These are phyloP conservation scores for Felis chaus DNA, from an alignment of 2,113 vertebrate genomes.

Conservation along the genomic window DNA sequence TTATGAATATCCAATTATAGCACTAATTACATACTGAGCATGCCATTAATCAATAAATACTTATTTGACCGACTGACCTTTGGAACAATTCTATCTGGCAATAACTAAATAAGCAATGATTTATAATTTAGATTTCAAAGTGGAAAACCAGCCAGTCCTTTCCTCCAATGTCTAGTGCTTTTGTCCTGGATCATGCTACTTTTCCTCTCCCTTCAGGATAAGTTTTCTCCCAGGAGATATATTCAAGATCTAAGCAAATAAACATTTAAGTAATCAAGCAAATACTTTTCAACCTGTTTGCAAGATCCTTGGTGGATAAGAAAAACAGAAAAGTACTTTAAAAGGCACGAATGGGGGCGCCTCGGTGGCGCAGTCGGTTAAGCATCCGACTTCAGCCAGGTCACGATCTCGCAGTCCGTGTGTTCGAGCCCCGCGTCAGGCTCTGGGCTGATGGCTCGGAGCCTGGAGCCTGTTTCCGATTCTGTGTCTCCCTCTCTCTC, in stretches of 20 bases:
- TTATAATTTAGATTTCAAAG: conserved; percentile 52
- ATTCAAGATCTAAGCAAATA: conserved; percentile 36
- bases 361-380: too few species aligned
- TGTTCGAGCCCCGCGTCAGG: too few species aligned
- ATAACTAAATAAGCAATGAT: conserved; percentile 50
- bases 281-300: not conserved
- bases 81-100: conserved; percentile 32
- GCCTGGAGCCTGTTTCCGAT: too few species aligned
- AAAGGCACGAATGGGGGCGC: not conserved
- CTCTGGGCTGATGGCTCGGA: too few species aligned
- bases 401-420: too few species aligned
- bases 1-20: conserved; percentile 49
- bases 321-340: not conserved
- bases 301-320: not conserved
- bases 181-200: not conserved
- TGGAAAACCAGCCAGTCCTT: not conserved
- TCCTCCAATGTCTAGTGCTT: not conserved
- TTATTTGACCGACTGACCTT: conserved; percentile 55
- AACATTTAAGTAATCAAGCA: not conserved
- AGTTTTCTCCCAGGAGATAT: not conserved
- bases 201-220: not conserved
- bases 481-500: too few species aligned
- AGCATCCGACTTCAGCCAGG: too few species aligned
- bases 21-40: conserved; percentile 34
- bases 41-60: conserved; percentile 62